phyloP scores from a whole-genome alignment of 1,140 invertebrate species.

The Aphidius ervi region DNA sequence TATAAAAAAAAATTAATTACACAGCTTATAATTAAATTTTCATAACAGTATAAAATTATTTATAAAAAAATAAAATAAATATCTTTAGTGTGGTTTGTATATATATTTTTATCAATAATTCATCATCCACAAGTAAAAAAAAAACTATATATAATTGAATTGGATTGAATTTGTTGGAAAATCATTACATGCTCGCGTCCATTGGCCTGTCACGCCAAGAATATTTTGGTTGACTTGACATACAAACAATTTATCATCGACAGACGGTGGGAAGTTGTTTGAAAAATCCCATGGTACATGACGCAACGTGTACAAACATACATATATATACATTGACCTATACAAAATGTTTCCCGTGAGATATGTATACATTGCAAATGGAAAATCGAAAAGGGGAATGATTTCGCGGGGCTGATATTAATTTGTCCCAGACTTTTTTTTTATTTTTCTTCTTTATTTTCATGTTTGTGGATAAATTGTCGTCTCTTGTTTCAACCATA shows the following conservation, averaged over 20 bases:
- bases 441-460: background rate
- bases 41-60: background rate
- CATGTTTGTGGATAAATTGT: slow-evolving; percentile 47
- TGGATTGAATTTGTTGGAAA: slow-evolving; percentile 14
- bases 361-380: slow-evolving; percentile 12
- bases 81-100: background rate
- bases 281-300: slow-evolving; percentile 14
- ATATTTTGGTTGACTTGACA: slow-evolving; percentile 23
- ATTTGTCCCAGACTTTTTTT: slow-evolving; percentile 25
- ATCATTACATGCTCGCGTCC: slow-evolving; percentile 9
- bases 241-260: slow-evolving; percentile 25
- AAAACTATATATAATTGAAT: slow-evolving; percentile 4
- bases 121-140: background rate
- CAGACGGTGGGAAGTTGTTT: slow-evolving; percentile 14
- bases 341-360: slow-evolving; percentile 11
- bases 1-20: too few relatives aligned
- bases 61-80: background rate
- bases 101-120: too few relatives aligned
- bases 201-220: slow-evolving; percentile 13
- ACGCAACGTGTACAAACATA: slow-evolving; percentile 23
- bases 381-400: slow-evolving; percentile 24
- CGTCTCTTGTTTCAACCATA: slow-evolving; percentile 7
- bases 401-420: slow-evolving; percentile 21
- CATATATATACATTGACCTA: background rate
- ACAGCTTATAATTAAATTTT: background rate